phyloP scores from a whole-genome alignment of 2,797 vertebrate species.

The Psittacula echo region DNA sequence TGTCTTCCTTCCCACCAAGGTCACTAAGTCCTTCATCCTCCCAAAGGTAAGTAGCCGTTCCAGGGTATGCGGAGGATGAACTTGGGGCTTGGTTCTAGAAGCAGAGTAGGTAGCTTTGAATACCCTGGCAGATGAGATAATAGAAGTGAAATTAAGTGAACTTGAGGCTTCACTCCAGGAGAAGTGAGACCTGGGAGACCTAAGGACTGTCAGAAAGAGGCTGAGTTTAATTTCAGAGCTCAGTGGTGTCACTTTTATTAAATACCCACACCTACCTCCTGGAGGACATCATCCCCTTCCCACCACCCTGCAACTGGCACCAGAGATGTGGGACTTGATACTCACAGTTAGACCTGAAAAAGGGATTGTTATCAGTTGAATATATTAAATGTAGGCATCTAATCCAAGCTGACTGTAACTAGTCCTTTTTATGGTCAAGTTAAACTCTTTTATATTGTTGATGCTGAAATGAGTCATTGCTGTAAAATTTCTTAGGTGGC shows the following conservation, averaged over 20 bases:
- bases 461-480: conserved; percentile 75
- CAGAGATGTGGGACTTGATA: neutral
- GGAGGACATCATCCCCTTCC: neutral
- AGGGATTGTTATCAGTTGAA: neutral
- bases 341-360: neutral
- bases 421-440: conserved; percentile 50
- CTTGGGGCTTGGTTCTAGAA: neutral
- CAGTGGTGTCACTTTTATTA: neutral
- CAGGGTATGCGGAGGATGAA: neutral
- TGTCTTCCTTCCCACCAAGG: neutral
- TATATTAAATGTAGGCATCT: neutral
- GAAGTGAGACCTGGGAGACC: neutral
- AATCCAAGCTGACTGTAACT: neutral
- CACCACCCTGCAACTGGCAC: neutral
- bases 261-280: neutral
- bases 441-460: conserved; percentile 58
- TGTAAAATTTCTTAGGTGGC: conserved; percentile 76
- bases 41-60: neutral
- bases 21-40: neutral
- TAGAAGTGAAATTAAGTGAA: neutral
- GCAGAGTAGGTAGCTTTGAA: neutral
- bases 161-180: neutral
- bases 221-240: neutral
- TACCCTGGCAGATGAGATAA: neutral
- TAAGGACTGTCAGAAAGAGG: neutral